A percentile compares a stretch with the other conserved stretches of the same genome.
These are phyloP conservation scores for Eleutherodactylus coqui DNA, from an alignment of 2,797 vertebrate species.

Conservation along the genomic window DNA sequence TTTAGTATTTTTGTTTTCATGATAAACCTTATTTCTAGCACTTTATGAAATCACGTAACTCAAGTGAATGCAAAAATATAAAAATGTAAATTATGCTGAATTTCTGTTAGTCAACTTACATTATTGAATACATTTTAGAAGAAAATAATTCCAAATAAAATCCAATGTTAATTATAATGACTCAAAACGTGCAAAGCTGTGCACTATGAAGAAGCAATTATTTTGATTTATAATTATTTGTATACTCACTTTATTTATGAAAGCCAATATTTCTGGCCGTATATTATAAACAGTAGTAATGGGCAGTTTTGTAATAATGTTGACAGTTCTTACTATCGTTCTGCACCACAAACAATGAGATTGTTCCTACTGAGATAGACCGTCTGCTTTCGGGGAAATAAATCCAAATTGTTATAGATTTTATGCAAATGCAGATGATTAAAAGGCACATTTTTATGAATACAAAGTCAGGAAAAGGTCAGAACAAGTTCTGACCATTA, in stretches of 20 bases:
- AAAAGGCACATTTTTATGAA: constrained; percentile 35
- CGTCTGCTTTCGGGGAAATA: constrained; percentile 56
- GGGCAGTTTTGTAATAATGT: constrained; percentile 40
- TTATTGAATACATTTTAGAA: background rate
- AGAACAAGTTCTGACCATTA: constrained; percentile 55
- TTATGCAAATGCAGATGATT: constrained; percentile 57
- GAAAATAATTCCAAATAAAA: background rate
- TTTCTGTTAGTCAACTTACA: background rate
- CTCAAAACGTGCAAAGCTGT: background rate
- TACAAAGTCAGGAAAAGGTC: constrained; percentile 52
- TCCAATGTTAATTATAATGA: background rate
- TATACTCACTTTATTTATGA: constrained; percentile 41
- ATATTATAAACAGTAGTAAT: constrained; percentile 30
- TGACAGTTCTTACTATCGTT: constrained; percentile 51
- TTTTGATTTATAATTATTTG: constrained; percentile 16
- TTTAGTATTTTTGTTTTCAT: background rate
- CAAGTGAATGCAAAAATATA: background rate
- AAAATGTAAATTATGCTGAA: background rate
- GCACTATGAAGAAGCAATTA: background rate
- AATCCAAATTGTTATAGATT: constrained; percentile 58
- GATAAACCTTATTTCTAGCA: background rate
- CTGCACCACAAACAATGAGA: constrained; percentile 51
- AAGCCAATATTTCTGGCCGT: constrained; percentile 14
- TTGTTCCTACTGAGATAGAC: constrained; percentile 57
- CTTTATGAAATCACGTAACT: background rate